Evolutionary conservation across 1,140 invertebrate species (phyloP).

Genomic region (Gryon sp.): DNA sequence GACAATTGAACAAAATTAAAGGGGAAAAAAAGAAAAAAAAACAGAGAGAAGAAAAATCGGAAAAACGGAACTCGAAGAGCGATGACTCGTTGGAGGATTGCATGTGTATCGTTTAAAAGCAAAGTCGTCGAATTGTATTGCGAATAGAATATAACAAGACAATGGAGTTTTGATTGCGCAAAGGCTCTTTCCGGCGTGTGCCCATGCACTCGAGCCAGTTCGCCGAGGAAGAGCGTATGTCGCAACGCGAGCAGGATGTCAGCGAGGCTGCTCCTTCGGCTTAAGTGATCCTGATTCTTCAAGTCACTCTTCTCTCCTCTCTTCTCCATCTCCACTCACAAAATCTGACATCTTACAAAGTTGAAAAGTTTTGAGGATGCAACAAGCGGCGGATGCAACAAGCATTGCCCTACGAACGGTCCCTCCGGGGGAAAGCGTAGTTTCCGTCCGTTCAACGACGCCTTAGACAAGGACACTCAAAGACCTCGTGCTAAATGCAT

Average conservation of each 20-base stretch:
- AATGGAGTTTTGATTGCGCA: constrained; percentile 74
- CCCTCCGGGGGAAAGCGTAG: constrained; percentile 60
- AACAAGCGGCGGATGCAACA: constrained; percentile 50
- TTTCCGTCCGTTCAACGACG: constrained; percentile 72
- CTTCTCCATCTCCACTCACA: constrained; percentile 2
- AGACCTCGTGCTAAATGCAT: constrained; percentile 79
- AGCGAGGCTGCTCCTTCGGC: constrained; percentile 73
- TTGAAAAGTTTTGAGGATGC: constrained; percentile 16
- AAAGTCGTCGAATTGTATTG: constrained; percentile 63
- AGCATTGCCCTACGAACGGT: neutral
- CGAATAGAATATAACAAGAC: constrained; percentile 71
- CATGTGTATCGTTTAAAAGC: constrained; percentile 54
- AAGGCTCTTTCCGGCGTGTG: constrained; percentile 72
- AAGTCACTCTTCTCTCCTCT: too few relatives aligned
- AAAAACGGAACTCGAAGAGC: constrained; percentile 20
- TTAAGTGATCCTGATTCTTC: constrained; percentile 71
- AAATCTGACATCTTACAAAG: constrained; percentile 38
- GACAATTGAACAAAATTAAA: constrained; percentile 36
- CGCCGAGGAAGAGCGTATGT: constrained; percentile 65
- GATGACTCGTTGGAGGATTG: constrained; percentile 57
- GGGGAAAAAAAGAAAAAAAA: constrained; percentile 2
- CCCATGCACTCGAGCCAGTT: constrained; percentile 62
- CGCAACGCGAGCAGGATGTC: constrained; percentile 76
- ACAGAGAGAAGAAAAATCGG: neutral
- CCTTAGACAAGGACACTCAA: constrained; percentile 72